Percentiles rank a stretch among this genome's conserved stretches.
phyloP scores from a whole-genome alignment of 2,888 invertebrate genomes.

The Tetheella fluctuosa region DNA sequence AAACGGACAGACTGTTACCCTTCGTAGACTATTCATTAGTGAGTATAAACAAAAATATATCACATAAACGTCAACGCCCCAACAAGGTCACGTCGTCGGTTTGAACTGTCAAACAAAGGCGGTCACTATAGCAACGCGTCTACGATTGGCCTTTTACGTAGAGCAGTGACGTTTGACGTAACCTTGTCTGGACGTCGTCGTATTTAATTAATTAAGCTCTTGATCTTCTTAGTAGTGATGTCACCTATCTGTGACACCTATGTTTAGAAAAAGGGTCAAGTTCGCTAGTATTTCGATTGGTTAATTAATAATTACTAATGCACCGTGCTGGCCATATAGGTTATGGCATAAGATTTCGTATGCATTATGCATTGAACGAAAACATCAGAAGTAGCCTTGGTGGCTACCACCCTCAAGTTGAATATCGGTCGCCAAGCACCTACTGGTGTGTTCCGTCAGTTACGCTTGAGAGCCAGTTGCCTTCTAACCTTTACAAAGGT shows the following conservation, averaged over 20 bases:
- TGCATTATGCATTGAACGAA: too few relatives aligned
- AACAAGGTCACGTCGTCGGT: conserved; percentile 36
- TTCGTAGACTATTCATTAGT: conserved; percentile 5
- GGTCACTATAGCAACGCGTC: conserved; percentile 38
- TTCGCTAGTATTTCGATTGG: background rate
- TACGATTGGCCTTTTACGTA: background rate
- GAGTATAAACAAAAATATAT: conserved; percentile 22
- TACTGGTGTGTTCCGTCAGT: too few relatives aligned
- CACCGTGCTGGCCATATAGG: conserved; percentile 20
- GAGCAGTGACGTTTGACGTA: background rate
- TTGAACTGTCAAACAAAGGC: conserved; percentile 30
- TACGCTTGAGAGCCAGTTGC: too few relatives aligned
- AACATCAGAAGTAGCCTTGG: too few relatives aligned
- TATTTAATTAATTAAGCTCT: too few relatives aligned
- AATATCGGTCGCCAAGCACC: too few relatives aligned
- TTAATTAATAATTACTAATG: background rate
- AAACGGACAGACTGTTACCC: background rate
- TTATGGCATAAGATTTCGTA: conserved; percentile 18
- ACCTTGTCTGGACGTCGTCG: background rate
- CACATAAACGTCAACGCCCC: conserved; percentile 36
- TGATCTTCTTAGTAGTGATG: background rate
- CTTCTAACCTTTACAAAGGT: too few relatives aligned
- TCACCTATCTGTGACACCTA: background rate
- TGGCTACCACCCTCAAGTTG: too few relatives aligned
- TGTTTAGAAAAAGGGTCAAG: background rate